Evolutionary conservation across 2,888 invertebrate species (phyloP).

Genomic region (Agonopterix subpropinquella): DNA sequence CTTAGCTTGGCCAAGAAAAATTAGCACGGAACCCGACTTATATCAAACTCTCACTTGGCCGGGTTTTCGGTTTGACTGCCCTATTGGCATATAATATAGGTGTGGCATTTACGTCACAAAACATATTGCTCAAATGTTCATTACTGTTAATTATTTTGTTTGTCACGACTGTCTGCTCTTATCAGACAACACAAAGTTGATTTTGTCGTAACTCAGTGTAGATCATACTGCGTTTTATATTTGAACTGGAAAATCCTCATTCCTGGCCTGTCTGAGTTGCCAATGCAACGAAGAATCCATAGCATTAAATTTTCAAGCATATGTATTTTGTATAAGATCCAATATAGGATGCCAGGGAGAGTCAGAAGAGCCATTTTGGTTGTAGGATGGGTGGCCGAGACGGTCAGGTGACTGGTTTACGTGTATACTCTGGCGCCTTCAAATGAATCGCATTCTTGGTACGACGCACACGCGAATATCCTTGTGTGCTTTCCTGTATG

Average conservation of each 20-base stretch:
- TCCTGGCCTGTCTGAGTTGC: slow-evolving; percentile 17
- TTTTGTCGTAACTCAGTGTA: slow-evolving; percentile 9
- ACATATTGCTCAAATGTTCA: neutral
- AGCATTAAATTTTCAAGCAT: neutral
- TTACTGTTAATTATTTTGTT: slow-evolving; percentile 2
- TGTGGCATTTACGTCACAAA: slow-evolving; percentile 24
- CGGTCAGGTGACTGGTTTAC: slow-evolving; percentile 61
- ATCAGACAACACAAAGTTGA: slow-evolving; percentile 12
- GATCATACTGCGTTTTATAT: slow-evolving; percentile 22
- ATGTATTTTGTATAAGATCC: neutral
- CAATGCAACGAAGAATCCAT: neutral
- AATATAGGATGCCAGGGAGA: neutral
- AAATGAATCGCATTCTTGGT: slow-evolving; percentile 57
- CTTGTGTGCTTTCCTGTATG: slow-evolving; percentile 40
- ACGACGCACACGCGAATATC: slow-evolving; percentile 23
- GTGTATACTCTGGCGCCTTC: slow-evolving; percentile 44
- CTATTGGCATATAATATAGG: slow-evolving; percentile 6
- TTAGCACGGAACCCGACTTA: too few species aligned
- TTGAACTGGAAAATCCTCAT: slow-evolving; percentile 40
- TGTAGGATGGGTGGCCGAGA: slow-evolving; percentile 17
- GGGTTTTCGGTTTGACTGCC: too few species aligned
- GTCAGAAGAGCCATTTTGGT: slow-evolving; percentile 12
- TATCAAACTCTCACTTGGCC: too few species aligned
- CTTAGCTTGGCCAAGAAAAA: too few species aligned
- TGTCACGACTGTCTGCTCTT: neutral